Base-by-base conservation (phyloP, 2,113 vertebrate genomes). In the Sinocyclocheilus rhinocerous region DNA sequence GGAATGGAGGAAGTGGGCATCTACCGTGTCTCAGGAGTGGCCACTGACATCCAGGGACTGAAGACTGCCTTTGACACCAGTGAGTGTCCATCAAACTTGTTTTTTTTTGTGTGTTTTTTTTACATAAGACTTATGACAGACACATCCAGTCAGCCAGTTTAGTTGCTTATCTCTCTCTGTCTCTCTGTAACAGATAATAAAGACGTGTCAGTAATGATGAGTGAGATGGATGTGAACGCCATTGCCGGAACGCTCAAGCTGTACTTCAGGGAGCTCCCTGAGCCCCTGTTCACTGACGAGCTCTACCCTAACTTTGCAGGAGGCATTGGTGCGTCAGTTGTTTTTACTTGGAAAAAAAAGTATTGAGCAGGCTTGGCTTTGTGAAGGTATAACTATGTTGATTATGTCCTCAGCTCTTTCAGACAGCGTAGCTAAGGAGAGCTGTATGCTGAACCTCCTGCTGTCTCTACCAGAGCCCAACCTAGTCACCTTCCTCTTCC, bases 1-100 rank as follows among this genome's bases (percentile, higher is more conserved):
- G 98, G 98, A 4, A 96, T 99, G 97, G 98, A 99, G 93, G 98
- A 99, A 84, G 97, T 99, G 92, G 98, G 98, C 90, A 99, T 99
- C 94, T 99, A 99, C 92, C 92, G 98, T 0, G 97, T 99, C 61
- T 99, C 98, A 0, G 98, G 98, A 16, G 98, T 99, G 26, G 98
- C 98, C 45, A 99, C 98, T 0, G 98, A 99, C 88, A 99, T 99
- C 90, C 98, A 99, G 85, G 96, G 97, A 1, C 90, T 99, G 92
- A 99, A 99, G 93, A 97, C 95, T 0, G 98, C 98, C 85, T 99
- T 99, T 78, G 98, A 99, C 92, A 95, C 96, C 92, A 99, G 98
- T 99, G 93, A 98, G 98, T 97, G 45, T 26, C 24, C 12, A 29
- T 48, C 26, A 79, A 2, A 70, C 16, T 36, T 59, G 6, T 24